phyloP scores from a whole-genome alignment of 2,888 invertebrate species.

The Phalera bucephala region DNA sequence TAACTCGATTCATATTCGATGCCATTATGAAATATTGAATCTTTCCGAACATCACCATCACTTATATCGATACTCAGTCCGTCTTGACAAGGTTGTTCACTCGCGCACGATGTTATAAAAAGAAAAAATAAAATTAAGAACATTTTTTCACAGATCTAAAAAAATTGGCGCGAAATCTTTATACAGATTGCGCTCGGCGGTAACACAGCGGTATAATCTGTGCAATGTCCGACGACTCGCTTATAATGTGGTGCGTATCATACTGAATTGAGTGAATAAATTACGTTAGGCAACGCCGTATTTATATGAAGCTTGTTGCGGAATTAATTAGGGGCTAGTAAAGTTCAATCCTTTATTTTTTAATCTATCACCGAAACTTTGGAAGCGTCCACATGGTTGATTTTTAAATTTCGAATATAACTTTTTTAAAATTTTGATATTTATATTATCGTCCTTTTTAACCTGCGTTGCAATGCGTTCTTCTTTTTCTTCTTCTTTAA shows the following conservation, averaged over 20 bases:
- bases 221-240: slow-evolving; percentile 20
- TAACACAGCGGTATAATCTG: slow-evolving; percentile 14
- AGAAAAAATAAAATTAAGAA: slow-evolving; percentile 32
- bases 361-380: no score
- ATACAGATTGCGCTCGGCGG: slow-evolving; percentile 15
- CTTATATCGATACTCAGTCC: slow-evolving; percentile 50
- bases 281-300: no score
- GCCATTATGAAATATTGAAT: slow-evolving; percentile 31
- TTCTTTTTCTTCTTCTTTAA: no score
- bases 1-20: slow-evolving; percentile 32
- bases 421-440: no score
- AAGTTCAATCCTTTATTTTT: no score
- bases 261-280: no score
- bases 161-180: slow-evolving; percentile 5
- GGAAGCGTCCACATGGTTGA: no score
- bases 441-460: no score
- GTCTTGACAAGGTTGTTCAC: slow-evolving; percentile 43
- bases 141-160: slow-evolving; percentile 17
- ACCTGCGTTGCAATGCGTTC: no score
- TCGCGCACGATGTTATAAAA: slow-evolving; percentile 22
- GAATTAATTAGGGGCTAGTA: no score
- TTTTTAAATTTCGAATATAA: no score
- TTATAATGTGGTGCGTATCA: slow-evolving; percentile 26
- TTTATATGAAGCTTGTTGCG: no score
- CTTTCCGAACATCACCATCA: slow-evolving; percentile 38